Evolutionary conservation across 2,113 vertebrate genomes (phyloP).

Genomic region (Phyllostomus discolor): DNA sequence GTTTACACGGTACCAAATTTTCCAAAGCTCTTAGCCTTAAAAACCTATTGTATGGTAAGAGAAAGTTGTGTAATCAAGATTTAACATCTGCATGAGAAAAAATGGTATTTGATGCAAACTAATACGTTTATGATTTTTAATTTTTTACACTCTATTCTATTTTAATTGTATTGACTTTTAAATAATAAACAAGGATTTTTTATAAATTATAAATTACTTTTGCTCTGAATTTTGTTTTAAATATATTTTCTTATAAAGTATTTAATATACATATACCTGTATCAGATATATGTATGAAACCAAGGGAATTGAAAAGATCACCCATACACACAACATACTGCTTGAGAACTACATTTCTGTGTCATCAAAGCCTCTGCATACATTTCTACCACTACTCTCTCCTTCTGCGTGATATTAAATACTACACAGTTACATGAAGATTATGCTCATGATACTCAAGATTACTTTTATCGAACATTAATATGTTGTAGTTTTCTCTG

Average conservation of each 20-base stretch:
- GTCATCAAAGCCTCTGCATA: background rate
- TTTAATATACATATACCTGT: background rate
- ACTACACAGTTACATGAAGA: background rate
- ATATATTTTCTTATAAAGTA: background rate
- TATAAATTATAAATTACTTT: background rate
- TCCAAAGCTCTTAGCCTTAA: background rate
- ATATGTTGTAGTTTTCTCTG: background rate
- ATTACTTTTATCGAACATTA: background rate
- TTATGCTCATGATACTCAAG: background rate
- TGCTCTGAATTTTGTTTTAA: background rate
- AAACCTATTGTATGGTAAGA: background rate
- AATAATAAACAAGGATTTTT: background rate
- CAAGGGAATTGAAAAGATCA: background rate
- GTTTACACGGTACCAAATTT: background rate
- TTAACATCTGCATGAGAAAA: background rate
- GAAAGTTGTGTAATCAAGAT: background rate
- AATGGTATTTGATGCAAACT: background rate
- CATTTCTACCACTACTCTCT: background rate
- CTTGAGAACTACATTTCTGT: background rate
- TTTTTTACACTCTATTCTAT: background rate
- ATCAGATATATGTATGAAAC: background rate
- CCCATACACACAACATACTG: background rate
- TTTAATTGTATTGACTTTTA: background rate
- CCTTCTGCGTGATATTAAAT: background rate
- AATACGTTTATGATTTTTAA: background rate